Evolutionary conservation across 2,797 vertebrate species (phyloP), one percentile per base, ranked within the genome.

Genomic region (Bradypodion ventrale): DNA sequence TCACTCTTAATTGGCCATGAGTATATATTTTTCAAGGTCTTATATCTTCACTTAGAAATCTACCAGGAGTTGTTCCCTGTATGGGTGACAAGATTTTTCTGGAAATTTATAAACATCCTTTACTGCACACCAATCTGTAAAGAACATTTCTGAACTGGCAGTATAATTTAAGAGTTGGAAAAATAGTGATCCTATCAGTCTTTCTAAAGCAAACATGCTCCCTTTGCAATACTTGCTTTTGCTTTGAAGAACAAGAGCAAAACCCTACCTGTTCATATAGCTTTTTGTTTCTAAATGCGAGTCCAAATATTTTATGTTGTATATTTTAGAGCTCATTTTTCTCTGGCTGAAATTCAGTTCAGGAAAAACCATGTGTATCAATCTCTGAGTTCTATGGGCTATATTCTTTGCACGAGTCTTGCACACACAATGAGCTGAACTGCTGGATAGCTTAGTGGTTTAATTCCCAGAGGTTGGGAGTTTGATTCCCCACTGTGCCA

Each of bases 1-100:
- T 46, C n/a, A 46, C 10, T 19, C 40, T 73, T 82, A 82, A 82
- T 73, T 82, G 69, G 56, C 29, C 68, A 63, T 73, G 40, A 32
- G 23, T 46, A 7, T 52, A 49, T 70, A 69, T 49, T 13, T 80
- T 80, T 80, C 66, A 80, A 29, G 56, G 3, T 5, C 32, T 37
- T 62, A n/a, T 16, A 46, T 32, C 37, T 82, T 81, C 29, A n/a
- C 56, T 73, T 21, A 25, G 37, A 82, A 62, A 73, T 42, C 69
- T 73, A 62, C 16, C 7, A 35, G 25, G 40, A 62, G 52, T 40
- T 73, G 27, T 29, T 32, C 6, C 69, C 42, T 73, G 37, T 35
- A 59, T 46, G 23, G 69, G 40, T 73, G 73, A 44, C 37, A 68
- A 82, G 40, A 44, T 82, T 82, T 73, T n/a, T 59, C 56, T 46